phyloP scores from a whole-genome alignment of 2,113 vertebrate genomes.

The Arenaria interpres region DNA sequence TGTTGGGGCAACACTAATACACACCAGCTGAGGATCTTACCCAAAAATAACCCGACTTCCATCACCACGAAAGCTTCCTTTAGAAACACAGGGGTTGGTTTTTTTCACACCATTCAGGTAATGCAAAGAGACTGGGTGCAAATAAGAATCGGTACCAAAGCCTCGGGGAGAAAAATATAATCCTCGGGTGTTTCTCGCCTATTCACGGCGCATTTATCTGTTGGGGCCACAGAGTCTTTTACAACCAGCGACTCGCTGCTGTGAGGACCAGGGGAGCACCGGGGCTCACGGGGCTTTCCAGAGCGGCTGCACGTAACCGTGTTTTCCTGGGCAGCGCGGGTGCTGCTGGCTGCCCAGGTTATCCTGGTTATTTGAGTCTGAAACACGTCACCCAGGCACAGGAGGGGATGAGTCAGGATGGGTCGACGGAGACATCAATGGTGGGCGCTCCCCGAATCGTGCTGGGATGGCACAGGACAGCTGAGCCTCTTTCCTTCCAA shows the following conservation, averaged over 20 bases:
- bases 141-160: not conserved
- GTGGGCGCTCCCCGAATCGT: fast-evolving
- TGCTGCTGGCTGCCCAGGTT: not conserved
- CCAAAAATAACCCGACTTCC: not conserved
- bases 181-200: not conserved
- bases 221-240: not conserved
- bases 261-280: not conserved
- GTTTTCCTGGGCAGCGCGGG: not conserved
- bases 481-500: not conserved
- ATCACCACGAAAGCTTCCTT: not conserved
- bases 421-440: not conserved
- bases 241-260: not conserved
- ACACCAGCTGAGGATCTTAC: not conserved
- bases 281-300: not conserved
- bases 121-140: not conserved
- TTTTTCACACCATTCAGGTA: not conserved
- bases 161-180: not conserved
- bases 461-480: not conserved
- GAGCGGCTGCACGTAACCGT: not conserved
- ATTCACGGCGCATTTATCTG: fast-evolving
- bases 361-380: not conserved
- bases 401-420: not conserved
- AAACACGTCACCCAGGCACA: not conserved
- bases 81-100: fast-evolving
- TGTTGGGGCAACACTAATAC: not conserved